Evolutionary conservation across 2,113 vertebrate species (phyloP), one percentile per base, ranked within the genome.

Genomic region (Gymnorhina tibicen): DNA sequence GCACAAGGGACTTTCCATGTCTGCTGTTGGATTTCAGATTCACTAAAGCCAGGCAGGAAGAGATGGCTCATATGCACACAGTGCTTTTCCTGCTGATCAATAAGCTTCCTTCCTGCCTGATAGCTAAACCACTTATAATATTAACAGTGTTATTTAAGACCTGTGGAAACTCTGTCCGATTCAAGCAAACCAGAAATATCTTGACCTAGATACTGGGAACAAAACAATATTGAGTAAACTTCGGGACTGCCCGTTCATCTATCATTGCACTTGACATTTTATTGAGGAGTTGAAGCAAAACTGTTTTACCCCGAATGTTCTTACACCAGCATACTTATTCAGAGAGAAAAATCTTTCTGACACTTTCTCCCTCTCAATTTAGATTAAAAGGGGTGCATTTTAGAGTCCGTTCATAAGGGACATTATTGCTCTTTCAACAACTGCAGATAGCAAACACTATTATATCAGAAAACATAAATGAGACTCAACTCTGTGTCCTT

Each of bases 141-240:
- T 88, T 93, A 94, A 92, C 76, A 83, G 75, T 88, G 93, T 94
- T 95, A 96, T 88, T 97, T 96, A 92, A 97, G 88, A 93, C 77
- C 64, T 88, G 78, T 93, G 88, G 81, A 95, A 94, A 87, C 93
- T 89, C 83, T 49, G 41, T 77, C 88, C 63, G 87, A 87, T 97
- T 84, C 84, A 92, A 92, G 83, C 64, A 96, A 84, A 81, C 74
- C 85, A 92, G 93, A 97, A 85, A 91, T 90, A 95, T 93, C 97
- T 96, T 97, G 97, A 98, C 97, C 97, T 85, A 97, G 80, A 97
- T 97, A 97, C 76, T 93, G 83, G 94, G 93, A 93, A 92, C 35
- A 94, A 92, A 94, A 94, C 52, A 84, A 72, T 15, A 52, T 3
- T 67, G 79, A 85, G 53, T 69, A 93, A 96, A 96, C 52, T 81